Evolutionary conservation across 2,113 vertebrate species (phyloP).

Genomic region (Phalacrocorax pelagicus): DNA sequence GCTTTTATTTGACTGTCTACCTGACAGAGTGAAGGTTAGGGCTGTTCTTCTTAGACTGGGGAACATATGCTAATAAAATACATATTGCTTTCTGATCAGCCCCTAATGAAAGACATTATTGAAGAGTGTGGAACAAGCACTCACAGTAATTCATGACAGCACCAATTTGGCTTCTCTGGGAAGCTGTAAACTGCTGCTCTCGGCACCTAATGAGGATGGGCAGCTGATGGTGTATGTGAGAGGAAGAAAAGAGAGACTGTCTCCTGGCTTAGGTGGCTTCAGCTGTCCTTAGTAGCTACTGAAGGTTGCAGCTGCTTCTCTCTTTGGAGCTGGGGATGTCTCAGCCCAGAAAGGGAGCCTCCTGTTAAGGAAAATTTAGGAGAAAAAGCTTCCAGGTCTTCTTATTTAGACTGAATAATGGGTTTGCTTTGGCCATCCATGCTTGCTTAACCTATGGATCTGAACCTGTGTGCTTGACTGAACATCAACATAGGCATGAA

Average conservation of each 20-base stretch:
- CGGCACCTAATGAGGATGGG: conserved; percentile 64
- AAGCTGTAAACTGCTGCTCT: conserved; percentile 61
- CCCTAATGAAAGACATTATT: conserved; percentile 71
- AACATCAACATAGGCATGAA: neutral
- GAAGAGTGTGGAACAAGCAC: conserved; percentile 64
- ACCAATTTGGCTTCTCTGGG: conserved; percentile 61
- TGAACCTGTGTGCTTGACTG: neutral
- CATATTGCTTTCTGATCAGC: conserved; percentile 69
- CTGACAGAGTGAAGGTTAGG: conserved; percentile 39
- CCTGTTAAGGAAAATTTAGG: neutral
- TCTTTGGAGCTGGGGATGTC: neutral
- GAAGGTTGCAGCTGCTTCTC: neutral
- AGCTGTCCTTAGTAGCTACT: neutral
- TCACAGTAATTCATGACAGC: conserved; percentile 71
- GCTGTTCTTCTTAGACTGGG: conserved; percentile 15
- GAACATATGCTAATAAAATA: conserved; percentile 68
- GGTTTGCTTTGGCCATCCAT: neutral
- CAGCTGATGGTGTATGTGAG: conserved; percentile 24
- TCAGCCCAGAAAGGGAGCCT: neutral
- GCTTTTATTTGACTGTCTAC: conserved; percentile 30
- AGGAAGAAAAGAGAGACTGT: neutral
- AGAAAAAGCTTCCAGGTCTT: neutral
- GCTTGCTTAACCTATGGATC: neutral
- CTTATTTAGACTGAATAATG: neutral
- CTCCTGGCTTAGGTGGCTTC: neutral